Conservation (phyloP, 2,113 vertebrate species). For the Ochotona curzoniae region DNA sequence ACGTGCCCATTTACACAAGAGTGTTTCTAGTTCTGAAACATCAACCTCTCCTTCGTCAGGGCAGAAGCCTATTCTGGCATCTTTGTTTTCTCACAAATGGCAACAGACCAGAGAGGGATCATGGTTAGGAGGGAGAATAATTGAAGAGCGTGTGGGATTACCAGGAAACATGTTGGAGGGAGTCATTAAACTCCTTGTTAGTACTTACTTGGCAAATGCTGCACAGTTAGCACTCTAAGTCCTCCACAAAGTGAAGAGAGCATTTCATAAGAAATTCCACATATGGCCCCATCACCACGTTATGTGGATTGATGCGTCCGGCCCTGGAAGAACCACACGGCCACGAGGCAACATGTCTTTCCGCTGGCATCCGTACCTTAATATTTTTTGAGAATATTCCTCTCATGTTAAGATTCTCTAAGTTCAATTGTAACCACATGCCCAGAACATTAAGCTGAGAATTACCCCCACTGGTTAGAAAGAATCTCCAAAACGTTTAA, state of each 20-base stretch:
- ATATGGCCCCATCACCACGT: conserved; percentile 25
- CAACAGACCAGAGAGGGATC: background rate
- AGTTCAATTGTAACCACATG: background rate
- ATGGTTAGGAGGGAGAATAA: background rate
- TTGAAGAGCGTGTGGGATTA: conserved; percentile 24
- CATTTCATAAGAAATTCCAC: conserved; percentile 45
- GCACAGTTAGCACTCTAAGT: conserved; percentile 8
- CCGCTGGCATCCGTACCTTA: background rate
- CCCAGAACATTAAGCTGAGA: background rate
- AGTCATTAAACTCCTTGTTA: conserved; percentile 22
- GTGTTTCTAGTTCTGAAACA: background rate
- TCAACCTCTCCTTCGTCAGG: background rate
- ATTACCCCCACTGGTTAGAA: background rate
- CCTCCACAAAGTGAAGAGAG: background rate
- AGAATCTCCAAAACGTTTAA: too few relatives aligned
- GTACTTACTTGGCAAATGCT: background rate
- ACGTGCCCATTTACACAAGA: background rate
- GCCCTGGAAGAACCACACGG: conserved; percentile 42
- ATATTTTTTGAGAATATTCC: background rate
- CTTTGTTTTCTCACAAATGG: conserved; percentile 46
- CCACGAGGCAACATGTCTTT: background rate
- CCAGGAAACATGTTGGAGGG: conserved; percentile 18
- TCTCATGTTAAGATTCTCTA: background rate
- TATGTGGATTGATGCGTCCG: background rate
- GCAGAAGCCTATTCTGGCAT: background rate